Evolutionary conservation across 2,888 invertebrate genomes (phyloP).

Genomic region (Sinopyrophorus schimmeli): DNA sequence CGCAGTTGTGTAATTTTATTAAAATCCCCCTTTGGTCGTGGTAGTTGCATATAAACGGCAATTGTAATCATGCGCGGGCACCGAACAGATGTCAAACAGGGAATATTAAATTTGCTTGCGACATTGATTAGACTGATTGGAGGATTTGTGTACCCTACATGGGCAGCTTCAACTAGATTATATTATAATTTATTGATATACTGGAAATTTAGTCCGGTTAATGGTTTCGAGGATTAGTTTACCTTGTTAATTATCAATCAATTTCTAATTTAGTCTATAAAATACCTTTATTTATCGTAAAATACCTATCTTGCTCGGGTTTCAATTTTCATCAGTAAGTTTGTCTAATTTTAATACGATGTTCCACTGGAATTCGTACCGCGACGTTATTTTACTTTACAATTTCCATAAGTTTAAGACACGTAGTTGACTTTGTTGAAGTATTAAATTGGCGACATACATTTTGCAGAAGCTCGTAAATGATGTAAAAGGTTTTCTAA

Average conservation of each 20-base stretch:
- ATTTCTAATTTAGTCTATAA: too few species aligned
- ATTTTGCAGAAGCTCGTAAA: too few species aligned
- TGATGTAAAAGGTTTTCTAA: too few species aligned
- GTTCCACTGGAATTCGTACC: too few species aligned
- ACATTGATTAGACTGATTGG: slow-evolving; percentile 21
- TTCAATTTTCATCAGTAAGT: too few species aligned
- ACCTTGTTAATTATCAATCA: slow-evolving; percentile 4
- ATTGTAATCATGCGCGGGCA: slow-evolving; percentile 18
- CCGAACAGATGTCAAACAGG: slow-evolving; percentile 25
- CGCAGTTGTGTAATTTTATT: slow-evolving; percentile 19
- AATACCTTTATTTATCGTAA: too few species aligned
- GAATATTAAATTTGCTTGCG: slow-evolving; percentile 25
- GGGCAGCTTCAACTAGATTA: slow-evolving; percentile 5
- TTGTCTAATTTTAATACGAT: too few species aligned
- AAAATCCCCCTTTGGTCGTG: slow-evolving; percentile 24
- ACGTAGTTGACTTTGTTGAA: too few species aligned
- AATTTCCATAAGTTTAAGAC: too few species aligned
- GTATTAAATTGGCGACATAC: too few species aligned
- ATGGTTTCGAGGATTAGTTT: not conserved
- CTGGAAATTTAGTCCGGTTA: not conserved
- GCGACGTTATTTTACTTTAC: too few species aligned
- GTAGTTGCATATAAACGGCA: slow-evolving; percentile 24
- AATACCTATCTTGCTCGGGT: too few species aligned
- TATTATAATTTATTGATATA: slow-evolving; percentile 10
- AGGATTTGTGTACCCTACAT: slow-evolving; percentile 22